phyloP scores from a whole-genome alignment of 2,797 vertebrate species.

The Erethizon dorsatum region DNA sequence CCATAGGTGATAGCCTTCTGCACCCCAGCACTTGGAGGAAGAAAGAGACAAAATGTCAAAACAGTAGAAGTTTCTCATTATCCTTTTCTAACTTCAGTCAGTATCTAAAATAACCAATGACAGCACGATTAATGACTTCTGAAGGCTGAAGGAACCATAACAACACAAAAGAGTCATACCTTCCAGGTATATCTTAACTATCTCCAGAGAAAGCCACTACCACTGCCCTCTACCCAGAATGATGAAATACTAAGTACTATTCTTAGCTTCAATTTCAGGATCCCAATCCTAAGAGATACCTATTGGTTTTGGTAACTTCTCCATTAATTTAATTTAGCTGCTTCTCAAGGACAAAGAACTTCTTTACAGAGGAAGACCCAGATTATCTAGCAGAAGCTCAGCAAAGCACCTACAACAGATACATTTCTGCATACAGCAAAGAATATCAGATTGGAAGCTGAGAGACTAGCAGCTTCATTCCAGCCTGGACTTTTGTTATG shows the following conservation, averaged over 20 bases:
- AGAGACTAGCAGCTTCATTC: neutral
- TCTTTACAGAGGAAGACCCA: neutral
- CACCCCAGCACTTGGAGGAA: slow-evolving; percentile 93
- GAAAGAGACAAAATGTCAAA: slow-evolving; percentile 14
- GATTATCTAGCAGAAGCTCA: neutral
- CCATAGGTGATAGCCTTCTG: slow-evolving; percentile 99
- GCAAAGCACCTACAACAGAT: neutral
- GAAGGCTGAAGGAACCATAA: slow-evolving; percentile 3
- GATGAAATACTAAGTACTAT: neutral
- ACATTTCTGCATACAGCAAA: neutral
- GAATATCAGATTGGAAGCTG: neutral
- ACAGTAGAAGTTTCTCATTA: slow-evolving; percentile 39
- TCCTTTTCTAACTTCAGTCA: slow-evolving; percentile 27
- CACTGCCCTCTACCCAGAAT: neutral
- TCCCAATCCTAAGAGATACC: slow-evolving; percentile 3
- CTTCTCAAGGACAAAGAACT: slow-evolving; percentile 63
- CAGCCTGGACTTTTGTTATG: neutral
- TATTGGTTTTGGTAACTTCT: slow-evolving; percentile 35
- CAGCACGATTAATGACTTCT: slow-evolving; percentile 24
- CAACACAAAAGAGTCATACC: neutral
- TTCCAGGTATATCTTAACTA: neutral
- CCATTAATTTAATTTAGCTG: slow-evolving; percentile 36
- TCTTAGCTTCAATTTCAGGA: slow-evolving; percentile 6
- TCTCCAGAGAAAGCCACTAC: neutral
- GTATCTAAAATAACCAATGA: slow-evolving; percentile 49